Base-by-base conservation (phyloP, 2,113 vertebrate genomes). In the Triplophysa siluroides region DNA sequence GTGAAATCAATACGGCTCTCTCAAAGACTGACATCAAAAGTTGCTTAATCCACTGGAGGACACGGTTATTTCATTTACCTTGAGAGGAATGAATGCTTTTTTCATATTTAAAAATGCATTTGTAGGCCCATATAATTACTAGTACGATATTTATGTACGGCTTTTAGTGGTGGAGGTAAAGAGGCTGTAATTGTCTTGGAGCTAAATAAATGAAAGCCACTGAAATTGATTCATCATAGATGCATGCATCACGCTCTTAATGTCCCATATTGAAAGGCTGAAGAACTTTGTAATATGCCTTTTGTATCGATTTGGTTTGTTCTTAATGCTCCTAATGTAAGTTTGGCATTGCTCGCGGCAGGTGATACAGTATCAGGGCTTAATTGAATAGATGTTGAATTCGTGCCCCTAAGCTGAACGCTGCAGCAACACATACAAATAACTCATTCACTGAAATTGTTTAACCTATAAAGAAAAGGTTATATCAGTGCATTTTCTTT, bases 141-240 rank as follows among this genome's bases (percentile, higher is more conserved):
- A 74, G 14, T 43, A 21, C 19, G 23, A 76, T 71, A 11, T 68
- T 26, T 50, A 63, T 76, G 69, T 38, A 29, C 2, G 2, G 23
- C 73, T 76, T 41, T 76, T 76, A 76, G 41, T 8, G 23, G 62
- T 76, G 60, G 67, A 80, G 67, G 66, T 38, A 74, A 43, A 74
- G 43, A 74, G 38, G 43, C 56, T 73, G 58, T 76, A 80, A 77
- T 70, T 60, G 45, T 83, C 76, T 77, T 67, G 38, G 73, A 78
- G 70, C 50, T 80, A 24, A 83, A 62, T 60, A 80, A 80, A 77
- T 56, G 75, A 81, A 84, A 68, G 79, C 83, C 72, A 84, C 73
- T 81, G 72, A 81, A 78, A 71, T 78, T 78, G 79, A 84, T 84
- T 74, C 64, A 75, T 84, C 75, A 68, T 62, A 16, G 72, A 67